Base-by-base conservation (phyloP, 2,888 invertebrate species). In the Eustalomyia histrio region DNA sequence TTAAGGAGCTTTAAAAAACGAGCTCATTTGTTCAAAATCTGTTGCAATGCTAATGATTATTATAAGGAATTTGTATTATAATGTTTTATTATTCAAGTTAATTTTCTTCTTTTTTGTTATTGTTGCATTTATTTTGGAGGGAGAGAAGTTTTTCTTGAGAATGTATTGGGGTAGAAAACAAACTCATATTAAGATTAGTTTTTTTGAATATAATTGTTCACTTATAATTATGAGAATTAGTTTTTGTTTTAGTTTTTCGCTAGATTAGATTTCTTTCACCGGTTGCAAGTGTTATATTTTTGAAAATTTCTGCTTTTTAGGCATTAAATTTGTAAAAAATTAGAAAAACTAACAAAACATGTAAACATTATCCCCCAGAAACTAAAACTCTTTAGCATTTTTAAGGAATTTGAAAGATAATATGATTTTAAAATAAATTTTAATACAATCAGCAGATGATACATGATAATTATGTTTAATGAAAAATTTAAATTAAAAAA, bases 31-130 rank as follows among this genome's bases (percentile, higher is more conserved):
- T 39, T 39, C 12, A 39, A 5, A 39, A 7, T 39, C 1, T 39
- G 39, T 39, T 39, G 39, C 39, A 39, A 39, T 76, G 72, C 52
- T 76, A 52, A 57, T 67, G 76, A 67, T 67, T 67, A 80, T 80
- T 80, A 72, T 67, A 43, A 72, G 67, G 57, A 72, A 72, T 76
- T 67, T 75, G 58, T 75, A 35, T 63, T 39, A 61, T 61, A 71
- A 65, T 73, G 53, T 52, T 9, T 57, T 76, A 64, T 29, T 75
- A 3, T 10, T 24, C n/a, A 12, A 10, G 12, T 39, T 39, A 39
- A 39, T 12, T 39, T 39, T 39, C 4, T 12, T 6, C 7, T 39
- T 10, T 39, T 3, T 8, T 12, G 10, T 12, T 39, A 2, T 39
- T 39, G 12, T 39, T 39, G 14, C 2, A 3, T 39, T 35, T 8